Evolutionary conservation across 2,113 vertebrate species (phyloP).

Genomic region (Ceyx melanurus): DNA sequence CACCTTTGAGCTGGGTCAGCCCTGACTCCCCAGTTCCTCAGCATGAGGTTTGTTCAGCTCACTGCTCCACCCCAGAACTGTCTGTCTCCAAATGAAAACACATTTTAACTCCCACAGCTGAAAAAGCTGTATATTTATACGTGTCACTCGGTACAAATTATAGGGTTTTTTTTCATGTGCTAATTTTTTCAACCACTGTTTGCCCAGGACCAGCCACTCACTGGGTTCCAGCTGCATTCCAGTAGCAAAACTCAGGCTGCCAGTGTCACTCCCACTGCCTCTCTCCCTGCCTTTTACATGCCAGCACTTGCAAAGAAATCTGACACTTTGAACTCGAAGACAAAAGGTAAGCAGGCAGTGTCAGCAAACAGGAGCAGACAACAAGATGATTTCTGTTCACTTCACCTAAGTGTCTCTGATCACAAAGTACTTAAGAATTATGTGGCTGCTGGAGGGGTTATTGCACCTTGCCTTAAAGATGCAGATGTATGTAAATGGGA

Average conservation of each 20-base stretch:
- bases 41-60: not conserved
- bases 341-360: not conserved
- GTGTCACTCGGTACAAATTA: not conserved
- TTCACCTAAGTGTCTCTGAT: not conserved
- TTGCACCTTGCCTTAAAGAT: not conserved
- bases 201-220: not conserved
- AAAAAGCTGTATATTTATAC: not conserved
- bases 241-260: not conserved
- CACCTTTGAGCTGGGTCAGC: not conserved
- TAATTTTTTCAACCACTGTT: accelerated
- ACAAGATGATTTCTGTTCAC: not conserved
- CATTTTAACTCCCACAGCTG: not conserved
- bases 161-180: not conserved
- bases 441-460: not conserved
- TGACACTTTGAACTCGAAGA: not conserved
- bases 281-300: not conserved
- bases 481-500: too few species aligned
- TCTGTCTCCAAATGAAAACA: not conserved
- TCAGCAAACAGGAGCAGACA: not conserved
- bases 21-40: not conserved
- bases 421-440: not conserved
- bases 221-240: not conserved
- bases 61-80: not conserved
- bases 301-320: not conserved
- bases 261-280: accelerated